A percentile compares a stretch with the other conserved stretches of the same genome.
Evolutionary conservation across 2,888 invertebrate species (phyloP).

Genomic region (Oscheius onirici): DNA sequence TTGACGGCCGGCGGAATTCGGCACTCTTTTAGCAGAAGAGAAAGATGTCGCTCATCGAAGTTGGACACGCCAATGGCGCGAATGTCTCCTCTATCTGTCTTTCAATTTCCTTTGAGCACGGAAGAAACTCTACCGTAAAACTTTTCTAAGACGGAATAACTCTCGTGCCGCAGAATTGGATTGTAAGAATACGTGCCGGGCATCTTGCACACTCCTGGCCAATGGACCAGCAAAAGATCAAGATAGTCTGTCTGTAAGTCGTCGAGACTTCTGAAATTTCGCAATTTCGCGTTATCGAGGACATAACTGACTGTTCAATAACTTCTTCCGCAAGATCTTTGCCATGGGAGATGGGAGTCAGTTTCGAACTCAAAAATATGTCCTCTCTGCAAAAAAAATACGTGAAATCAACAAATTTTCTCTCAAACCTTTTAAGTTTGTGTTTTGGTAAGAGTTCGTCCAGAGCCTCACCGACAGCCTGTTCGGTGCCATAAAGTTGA

Average conservation of each 20-base stretch:
- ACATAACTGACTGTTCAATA: slow-evolving; percentile 37
- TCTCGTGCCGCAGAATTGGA: slow-evolving; percentile 76
- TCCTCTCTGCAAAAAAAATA: slow-evolving; percentile 50
- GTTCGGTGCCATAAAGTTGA: slow-evolving; percentile 61
- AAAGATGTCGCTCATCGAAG: slow-evolving; percentile 80
- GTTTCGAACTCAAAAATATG: slow-evolving; percentile 65
- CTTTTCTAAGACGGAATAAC: slow-evolving; percentile 80
- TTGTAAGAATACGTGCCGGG: slow-evolving; percentile 75
- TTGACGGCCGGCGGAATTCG: slow-evolving; percentile 79
- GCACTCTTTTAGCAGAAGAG: slow-evolving; percentile 75
- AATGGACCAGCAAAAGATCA: slow-evolving; percentile 85
- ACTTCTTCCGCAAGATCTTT: slow-evolving; percentile 39
- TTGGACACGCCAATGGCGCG: slow-evolving; percentile 85
- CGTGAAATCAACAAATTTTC: background rate
- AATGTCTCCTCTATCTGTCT: slow-evolving; percentile 71
- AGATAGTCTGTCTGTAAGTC: slow-evolving; percentile 80
- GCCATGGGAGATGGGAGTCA: slow-evolving; percentile 64
- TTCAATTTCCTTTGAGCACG: too few relatives aligned
- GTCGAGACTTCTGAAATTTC: slow-evolving; percentile 75
- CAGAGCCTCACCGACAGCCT: slow-evolving; percentile 42
- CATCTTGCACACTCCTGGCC: slow-evolving; percentile 80
- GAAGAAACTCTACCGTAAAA: slow-evolving; percentile 76
- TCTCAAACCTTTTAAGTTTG: slow-evolving; percentile 47
- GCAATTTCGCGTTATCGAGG: background rate
- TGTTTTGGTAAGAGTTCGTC: slow-evolving; percentile 53